Evolutionary conservation across 2,797 vertebrate species (phyloP), one percentile per base, ranked within the genome.

Genomic region (Labroides dimidiatus): DNA sequence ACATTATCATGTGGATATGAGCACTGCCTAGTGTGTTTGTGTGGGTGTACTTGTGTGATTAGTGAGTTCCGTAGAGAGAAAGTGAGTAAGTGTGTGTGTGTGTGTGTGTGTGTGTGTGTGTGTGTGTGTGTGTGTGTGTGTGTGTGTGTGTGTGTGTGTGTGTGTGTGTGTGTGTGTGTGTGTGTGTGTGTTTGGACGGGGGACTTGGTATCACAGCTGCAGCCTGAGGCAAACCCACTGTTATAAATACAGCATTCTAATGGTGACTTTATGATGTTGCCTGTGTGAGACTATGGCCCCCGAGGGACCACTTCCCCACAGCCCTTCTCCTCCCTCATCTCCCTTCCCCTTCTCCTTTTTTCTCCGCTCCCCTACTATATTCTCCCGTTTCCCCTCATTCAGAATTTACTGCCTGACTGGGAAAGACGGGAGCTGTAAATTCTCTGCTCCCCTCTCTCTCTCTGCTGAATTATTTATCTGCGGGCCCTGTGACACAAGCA

Each of bases 211-310:
- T 85, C 90, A 86, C 77, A 85, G 93, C 93, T 84, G 84, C 89
- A 91, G 90, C 88, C 83, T 57, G 74, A 75, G 76, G 92, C 87
- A 87, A 92, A 93, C 92, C 95, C 93, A 91, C 91, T 93, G 94
- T 94, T 93, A 93, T 94, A 94, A 96, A 95, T 94, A 95, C 94
- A 94, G 94, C 93, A 92, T 81, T 95, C 93, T 97, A 97, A 98
- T 96, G 94, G 95, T 94, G 91, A 94, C 94, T 97, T 97, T 97
- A 97, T 97, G 96, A 96, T 96, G 94, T 96, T 95, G 95, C 93
- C 93, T 93, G 91, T 93, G 95, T 94, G 94, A 95, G 95, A 93
- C 93, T 93, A 97, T 90, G 93, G 93, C 92, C 90, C 96, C 95
- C 91, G 11, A 27, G 95, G 95, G 96, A 95, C 93, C 94, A 95